Percentiles rank a stretch among this genome's conserved stretches.
phyloP scores from a whole-genome alignment of 2,113 vertebrate species.

The Prunella himalayana region DNA sequence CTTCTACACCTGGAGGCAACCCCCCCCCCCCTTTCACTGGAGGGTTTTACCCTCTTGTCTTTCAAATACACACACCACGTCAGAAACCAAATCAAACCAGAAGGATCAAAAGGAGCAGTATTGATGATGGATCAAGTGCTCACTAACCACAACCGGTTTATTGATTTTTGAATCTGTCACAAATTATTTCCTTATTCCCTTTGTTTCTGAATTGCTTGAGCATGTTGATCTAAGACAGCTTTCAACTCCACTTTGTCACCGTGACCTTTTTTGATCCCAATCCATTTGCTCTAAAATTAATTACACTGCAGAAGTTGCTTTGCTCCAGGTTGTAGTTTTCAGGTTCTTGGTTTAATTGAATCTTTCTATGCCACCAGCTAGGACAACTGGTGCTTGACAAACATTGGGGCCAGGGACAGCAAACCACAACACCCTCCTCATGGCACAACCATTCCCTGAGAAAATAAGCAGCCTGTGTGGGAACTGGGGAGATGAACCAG shows the following conservation, averaged over 20 bases:
- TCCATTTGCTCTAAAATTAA: background rate
- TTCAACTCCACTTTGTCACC: constrained; percentile 24
- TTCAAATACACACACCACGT: background rate
- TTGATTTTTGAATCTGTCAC: background rate
- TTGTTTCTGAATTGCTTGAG: constrained; percentile 40
- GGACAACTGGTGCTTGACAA: background rate
- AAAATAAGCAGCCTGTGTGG: background rate
- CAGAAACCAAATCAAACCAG: background rate
- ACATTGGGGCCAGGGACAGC: background rate
- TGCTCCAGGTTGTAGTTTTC: constrained; percentile 40
- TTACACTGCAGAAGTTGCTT: constrained; percentile 4
- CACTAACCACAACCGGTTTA: background rate
- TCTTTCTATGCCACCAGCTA: background rate
- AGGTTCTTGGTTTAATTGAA: background rate
- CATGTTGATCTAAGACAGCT: constrained; percentile 35
- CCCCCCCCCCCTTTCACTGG: background rate
- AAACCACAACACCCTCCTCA: background rate
- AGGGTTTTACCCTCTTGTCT: background rate
- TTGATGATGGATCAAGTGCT: background rate
- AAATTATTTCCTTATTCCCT: constrained; percentile 18
- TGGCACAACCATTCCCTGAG: background rate
- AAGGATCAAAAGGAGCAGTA: background rate
- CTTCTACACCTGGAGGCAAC: background rate
- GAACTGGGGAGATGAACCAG: background rate
- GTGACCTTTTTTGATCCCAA: constrained; percentile 39